Evolutionary conservation across 2,888 invertebrate species (phyloP), one percentile per base, ranked within the genome.

Genomic region (Frankliniella fusca): DNA sequence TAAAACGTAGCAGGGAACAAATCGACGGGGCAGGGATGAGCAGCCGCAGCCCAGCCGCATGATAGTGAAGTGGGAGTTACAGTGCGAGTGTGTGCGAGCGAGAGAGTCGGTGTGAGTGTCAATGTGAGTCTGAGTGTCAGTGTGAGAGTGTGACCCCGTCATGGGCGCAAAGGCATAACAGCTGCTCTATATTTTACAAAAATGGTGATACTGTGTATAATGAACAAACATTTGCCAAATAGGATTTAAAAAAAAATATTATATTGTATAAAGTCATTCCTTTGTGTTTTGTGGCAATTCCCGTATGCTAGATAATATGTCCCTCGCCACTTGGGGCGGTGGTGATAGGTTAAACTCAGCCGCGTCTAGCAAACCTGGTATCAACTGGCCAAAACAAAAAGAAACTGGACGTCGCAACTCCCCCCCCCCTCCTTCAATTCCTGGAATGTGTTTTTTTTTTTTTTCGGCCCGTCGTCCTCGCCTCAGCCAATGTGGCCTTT

Each of bases 1-100:
- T 76, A 76, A 76, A 76, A 23, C 61, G 61, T 61, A 61, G 70
- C 27, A 76, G 70, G 70, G 70, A 76, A 76, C 70, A 76, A 76
- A 76, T 9, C 23, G 70, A 23, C 3, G 23, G 70, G 10, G 70
- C 15, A 12, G 61, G 20, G 61, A 1, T 20, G 15, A 11, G 61
- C 61, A 18, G n/a, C 18, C 15, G 61, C 0, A 20, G 15, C 61
- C 38, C 54, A 54, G 20, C 54, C 15, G 0, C 54, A 54, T 38
- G 38, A 38, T 38, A 5, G 38, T 38, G 2, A 3, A 5, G 38
- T 3, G 5, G 38, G 38, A 38, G 38, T 38, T 2, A 3, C 38
- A 38, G 38, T 38, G 38, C 38, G 38, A 38, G 38, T 38, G 38
- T 38, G 38, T 3, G n/a, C n/a, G n/a, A n/a, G 54, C 3, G 15